Percentiles rank a stretch among this genome's conserved stretches.
These are phyloP conservation scores for Harmothoe impar DNA, from an alignment of 2,888 invertebrate genomes.

Conservation along the genomic window DNA sequence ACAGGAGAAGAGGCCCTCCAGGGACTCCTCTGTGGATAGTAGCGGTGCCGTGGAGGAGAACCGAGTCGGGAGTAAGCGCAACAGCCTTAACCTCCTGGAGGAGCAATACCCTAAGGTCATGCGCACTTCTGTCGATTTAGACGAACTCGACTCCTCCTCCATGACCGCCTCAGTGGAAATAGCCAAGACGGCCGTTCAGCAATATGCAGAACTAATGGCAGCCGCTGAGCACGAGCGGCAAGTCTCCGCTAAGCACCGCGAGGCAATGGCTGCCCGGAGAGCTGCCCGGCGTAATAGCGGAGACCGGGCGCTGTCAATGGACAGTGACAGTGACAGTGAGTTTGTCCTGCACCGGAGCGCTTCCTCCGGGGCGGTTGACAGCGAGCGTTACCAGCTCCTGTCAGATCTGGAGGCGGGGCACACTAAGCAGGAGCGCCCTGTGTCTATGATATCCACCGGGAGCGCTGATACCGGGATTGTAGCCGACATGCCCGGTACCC, in stretches of 20 bases:
- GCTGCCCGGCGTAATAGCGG: conserved; percentile 21
- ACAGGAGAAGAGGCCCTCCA: background rate
- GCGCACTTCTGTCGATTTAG: conserved; percentile 64
- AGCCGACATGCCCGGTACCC: conserved; percentile 54
- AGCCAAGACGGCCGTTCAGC: conserved; percentile 69
- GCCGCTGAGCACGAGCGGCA: conserved; percentile 67
- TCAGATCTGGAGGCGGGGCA: conserved; percentile 76
- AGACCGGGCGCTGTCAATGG: background rate
- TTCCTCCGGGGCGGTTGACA: background rate
- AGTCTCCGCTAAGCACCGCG: conserved; percentile 28
- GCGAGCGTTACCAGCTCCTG: conserved; percentile 68
- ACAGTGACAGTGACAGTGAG: conserved; percentile 38
- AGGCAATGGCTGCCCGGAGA: background rate
- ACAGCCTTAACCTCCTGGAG: conserved; percentile 35
- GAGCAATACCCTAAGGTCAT: conserved; percentile 57
- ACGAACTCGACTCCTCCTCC: conserved; percentile 55
- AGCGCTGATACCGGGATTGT: conserved; percentile 92
- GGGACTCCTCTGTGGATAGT: conserved; percentile 5
- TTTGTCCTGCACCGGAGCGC: background rate
- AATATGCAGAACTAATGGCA: conserved; percentile 70
- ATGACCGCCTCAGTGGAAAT: conserved; percentile 68
- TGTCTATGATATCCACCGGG: conserved; percentile 84
- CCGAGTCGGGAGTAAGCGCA: background rate
- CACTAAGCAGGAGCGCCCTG: conserved; percentile 75
- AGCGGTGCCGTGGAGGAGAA: background rate